Evolutionary conservation across 2,797 vertebrate species (phyloP), one percentile per base, ranked within the genome.

Genomic region (Mergus octosetaceus): DNA sequence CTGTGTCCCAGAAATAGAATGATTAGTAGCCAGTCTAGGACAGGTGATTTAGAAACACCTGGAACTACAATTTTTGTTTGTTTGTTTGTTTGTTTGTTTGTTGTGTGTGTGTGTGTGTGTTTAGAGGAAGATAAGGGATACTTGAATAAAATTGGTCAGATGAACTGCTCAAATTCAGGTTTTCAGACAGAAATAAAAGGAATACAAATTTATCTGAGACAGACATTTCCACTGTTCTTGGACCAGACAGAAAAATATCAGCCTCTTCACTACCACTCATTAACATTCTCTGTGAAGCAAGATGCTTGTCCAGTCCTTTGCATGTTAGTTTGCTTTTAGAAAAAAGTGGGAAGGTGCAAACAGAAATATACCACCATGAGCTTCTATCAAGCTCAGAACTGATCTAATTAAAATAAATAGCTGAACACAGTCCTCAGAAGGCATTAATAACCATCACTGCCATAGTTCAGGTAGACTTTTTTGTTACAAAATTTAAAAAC

Each of bases 151-250:
- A 61, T 2, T 65, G 13, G 7, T 61, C 7, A 77, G 16, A 70
- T 27, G 14, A 15, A 74, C 7, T 66, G 11, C 21, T 87, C 69
- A 74, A 65, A 73, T 3, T 87, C n/a, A 60, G 36, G 10, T 53
- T 85, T 79, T 56, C 45, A 74, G 30, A 41, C 7, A 68, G 58
- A 90, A 69, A 80, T 60, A 73, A 84, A 91, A 87, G 5, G 5
- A 51, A 73, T 39, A 41, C 1, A 38, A 39, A 54, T 43, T 56
- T 43, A 32, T 64, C 49, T 51, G 13, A 81, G 49, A 53, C 8
- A 73, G 8, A 34, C 1, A 1, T 43, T 56, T 12, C 18, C 38
- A 57, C 4, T 53, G 15, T 32, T 81, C 24, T 36, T 1, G 1
- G 11, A 54, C 13, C 8, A 58, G 30, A 51, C 6, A 17, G 36